Base-by-base conservation (phyloP, 2,888 invertebrate genomes). In the Strigamia crassipes region DNA sequence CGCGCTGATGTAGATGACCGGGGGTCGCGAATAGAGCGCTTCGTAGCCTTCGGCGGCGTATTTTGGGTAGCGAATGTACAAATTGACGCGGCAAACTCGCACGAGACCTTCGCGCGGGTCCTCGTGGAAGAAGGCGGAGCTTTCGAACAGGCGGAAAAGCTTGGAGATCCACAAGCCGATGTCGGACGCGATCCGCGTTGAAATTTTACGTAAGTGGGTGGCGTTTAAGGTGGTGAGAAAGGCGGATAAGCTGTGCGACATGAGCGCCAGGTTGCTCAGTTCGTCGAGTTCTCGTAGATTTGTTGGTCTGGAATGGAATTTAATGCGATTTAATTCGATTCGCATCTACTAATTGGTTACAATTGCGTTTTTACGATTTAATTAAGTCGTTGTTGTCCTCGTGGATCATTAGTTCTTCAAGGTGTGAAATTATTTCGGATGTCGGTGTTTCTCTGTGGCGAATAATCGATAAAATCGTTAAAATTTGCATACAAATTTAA, bases 231-330 rank as follows among this genome's bases (percentile, higher is more conserved):
- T 92, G n/a, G 94, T 93, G 84, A 95, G 92, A 86, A 95, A 93
- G 0, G 96, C 96, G 5, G 94, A 93, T 84, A 97, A 91, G 86
- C 94, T 94, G 87, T 96, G 96, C n/a, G 95, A 93, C 27, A 95
- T 90, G 81, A 96, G 91, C 12, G 95, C 92, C 12, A 41, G 61
- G 21, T 81, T 81, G 31, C 73, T 51, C 21, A 83, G 73, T 8
- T 42, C 42, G 41, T 83, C 83, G 34, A 83, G 41, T 42, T 18
- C 23, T 0, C 38, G 80, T 2, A 80, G 23, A 78, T 41, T 41
- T 0, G 34, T 41, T 41, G 34, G 13, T 8, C 79, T 79, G 21
- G 0, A 79, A 27, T 27, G 27, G 3, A 27, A 2, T 27, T 27
- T 27, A 3, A 46, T 42, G 1, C 1, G 4, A 10, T 41, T 18